Percentiles rank a stretch among this genome's conserved stretches.
Evolutionary conservation across 2,113 vertebrate species (phyloP).

Genomic region (Centropus unirufus): DNA sequence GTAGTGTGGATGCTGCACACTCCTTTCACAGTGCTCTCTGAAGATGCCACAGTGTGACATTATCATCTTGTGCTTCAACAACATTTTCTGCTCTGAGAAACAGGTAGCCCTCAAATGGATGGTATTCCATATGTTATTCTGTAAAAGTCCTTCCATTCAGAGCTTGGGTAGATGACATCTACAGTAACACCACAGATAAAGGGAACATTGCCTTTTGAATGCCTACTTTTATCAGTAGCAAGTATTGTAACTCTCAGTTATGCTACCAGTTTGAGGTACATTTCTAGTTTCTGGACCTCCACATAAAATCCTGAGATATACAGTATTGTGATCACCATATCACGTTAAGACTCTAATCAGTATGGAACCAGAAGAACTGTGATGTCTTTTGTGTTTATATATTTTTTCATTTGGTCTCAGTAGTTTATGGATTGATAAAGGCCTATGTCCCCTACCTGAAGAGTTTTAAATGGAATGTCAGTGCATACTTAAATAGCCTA

Average conservation of each 20-base stretch:
- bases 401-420: not conserved
- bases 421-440: not conserved
- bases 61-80: not conserved
- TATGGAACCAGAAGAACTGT: not conserved
- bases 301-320: not conserved
- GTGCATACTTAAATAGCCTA: not conserved
- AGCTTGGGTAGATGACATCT: not conserved
- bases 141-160: not conserved
- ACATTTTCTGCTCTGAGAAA: not conserved
- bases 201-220: not conserved
- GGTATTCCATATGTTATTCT: not conserved
- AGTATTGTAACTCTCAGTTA: not conserved
- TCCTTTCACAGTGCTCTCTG: not conserved
- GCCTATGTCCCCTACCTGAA: not conserved
- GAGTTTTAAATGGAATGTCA: not conserved
- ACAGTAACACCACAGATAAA: not conserved
- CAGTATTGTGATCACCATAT: not conserved
- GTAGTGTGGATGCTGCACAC: not conserved
- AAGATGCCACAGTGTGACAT: not conserved
- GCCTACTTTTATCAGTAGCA: not conserved
- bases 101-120: not conserved
- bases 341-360: not conserved
- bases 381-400: not conserved
- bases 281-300: not conserved
- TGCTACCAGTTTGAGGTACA: not conserved